A percentile compares a stretch with the other conserved stretches of the same genome.
Conservation (phyloP, 2,797 vertebrate species). For the Potorous gilbertii region DNA sequence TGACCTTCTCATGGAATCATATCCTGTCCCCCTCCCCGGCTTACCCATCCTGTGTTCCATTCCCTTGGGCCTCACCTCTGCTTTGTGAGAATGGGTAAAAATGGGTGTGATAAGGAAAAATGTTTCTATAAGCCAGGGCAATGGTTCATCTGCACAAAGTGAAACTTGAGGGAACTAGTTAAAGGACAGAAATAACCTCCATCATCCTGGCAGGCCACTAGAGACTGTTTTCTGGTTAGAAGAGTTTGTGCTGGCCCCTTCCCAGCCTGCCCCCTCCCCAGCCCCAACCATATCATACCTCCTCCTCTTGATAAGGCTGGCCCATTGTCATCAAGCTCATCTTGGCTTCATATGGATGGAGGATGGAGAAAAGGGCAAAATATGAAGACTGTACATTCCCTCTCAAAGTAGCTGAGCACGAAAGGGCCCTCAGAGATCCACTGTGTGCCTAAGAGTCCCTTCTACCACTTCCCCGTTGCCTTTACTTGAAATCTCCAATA, state of each 20-base stretch:
- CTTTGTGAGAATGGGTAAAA: background rate
- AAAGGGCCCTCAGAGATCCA: background rate
- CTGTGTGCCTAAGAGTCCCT: background rate
- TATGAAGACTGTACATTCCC: background rate
- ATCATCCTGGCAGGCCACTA: background rate
- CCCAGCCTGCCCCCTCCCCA: accelerated
- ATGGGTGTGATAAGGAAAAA: constrained; percentile 43
- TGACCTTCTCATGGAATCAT: background rate
- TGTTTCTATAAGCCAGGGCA: constrained; percentile 1
- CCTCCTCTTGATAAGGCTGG: background rate
- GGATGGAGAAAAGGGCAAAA: constrained; percentile 6
- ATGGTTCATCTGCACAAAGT: constrained; percentile 42
- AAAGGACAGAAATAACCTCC: constrained; percentile 20
- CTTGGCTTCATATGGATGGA: background rate
- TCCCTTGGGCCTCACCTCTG: background rate
- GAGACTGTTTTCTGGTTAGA: constrained; percentile 30
- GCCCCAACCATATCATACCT: background rate
- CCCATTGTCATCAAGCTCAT: background rate
- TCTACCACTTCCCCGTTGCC: constrained; percentile 32
- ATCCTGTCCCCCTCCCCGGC: constrained; percentile 5
- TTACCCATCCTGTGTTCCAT: background rate
- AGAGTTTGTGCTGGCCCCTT: background rate
- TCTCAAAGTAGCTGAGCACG: background rate
- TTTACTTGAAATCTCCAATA: constrained; percentile 14
- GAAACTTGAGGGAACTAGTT: constrained; percentile 49